A percentile compares a stretch with the other conserved stretches of the same genome.
These are phyloP conservation scores for human DNA, from an alignment of 2,113 vertebrate genomes.

Conservation along the genomic window GRCh38 chr2:16927501-16928000, in stretches of 20 bases:
- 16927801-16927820: not conserved
- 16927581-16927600: not conserved
- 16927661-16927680: not conserved
- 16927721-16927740: not conserved
- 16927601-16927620: not conserved
- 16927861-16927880: not conserved
- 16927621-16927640: not conserved
- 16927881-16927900: not conserved
- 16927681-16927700: not conserved
- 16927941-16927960: not conserved
- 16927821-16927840: not conserved
- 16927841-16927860: not conserved
- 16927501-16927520: not conserved
- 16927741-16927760: not conserved
- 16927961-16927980: not conserved
- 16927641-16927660: not conserved
- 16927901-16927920: not conserved
- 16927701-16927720: not conserved
- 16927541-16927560: not conserved
- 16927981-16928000: not conserved
- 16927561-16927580: not conserved
- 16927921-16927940: not conserved
- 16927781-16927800: not conserved
- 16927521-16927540: not conserved
- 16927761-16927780: not conserved